Base-by-base conservation (phyloP, 2,113 vertebrate species). In the Nannobrachium achirus region DNA sequence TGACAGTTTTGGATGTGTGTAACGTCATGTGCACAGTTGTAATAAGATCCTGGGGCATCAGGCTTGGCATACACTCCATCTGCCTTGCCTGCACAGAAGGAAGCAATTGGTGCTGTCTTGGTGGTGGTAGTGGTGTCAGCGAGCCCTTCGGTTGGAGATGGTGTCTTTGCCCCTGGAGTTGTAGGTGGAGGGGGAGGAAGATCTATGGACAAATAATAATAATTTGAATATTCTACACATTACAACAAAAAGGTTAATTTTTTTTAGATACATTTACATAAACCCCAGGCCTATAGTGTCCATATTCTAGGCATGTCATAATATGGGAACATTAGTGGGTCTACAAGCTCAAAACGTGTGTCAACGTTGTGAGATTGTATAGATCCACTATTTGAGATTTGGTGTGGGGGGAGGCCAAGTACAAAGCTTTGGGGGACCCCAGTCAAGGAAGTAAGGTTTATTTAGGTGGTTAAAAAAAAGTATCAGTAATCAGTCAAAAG, bases 11-110 rank as follows among this genome's bases (percentile, higher is more conserved):
- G 50, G 33, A 87, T 18, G 59, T 25, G 80, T 2, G 77, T 83
- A 1, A 51, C 46, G 3, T 75, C 80, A 0, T 72, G 42, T 16
- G 16, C 66, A 78, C 92, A 93, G 0, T 1, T 75, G 75, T 87
- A 90, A 69, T 84, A 92, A 10, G 72, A 71, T 13, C 8, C 15
- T 0, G 33, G 61, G 6, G 66, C 11, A 10, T 66, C 67, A 7
- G 70, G 75, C 71, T 91, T 88, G 49, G 74, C 16, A 45, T 91
- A 87, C 19, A 88, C 0, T 0, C 90, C 91, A 2, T 15, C 73
- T 0, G 0, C 0, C 67, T 78, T 88, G 33, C 50, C 69, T 0
- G 56, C 60, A 72, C 92, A 92, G 67, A 89, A 92, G 20, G 74
- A 66, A 7, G 11, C 10, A 8, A 8, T 49, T 3, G 69, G 44